These are phyloP conservation scores for Idaea straminata DNA, from an alignment of 2,888 invertebrate species.

Conservation along the genomic window DNA sequence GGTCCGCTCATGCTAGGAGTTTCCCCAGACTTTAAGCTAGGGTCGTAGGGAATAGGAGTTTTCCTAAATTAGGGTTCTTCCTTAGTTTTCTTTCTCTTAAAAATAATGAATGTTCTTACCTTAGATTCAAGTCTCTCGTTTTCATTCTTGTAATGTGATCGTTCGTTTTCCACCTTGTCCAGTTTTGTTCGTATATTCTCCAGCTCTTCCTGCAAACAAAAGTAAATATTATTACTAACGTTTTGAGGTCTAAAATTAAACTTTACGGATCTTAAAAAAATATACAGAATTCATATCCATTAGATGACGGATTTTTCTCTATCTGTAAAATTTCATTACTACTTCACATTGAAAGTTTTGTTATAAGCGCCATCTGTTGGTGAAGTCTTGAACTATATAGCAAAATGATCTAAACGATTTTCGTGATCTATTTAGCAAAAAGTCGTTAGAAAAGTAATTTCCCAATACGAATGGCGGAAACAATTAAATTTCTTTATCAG, in stretches of 20 bases:
- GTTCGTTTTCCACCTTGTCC: conserved; percentile 93
- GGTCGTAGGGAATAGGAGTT: background rate
- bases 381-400: background rate
- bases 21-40: too few relatives aligned
- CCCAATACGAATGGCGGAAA: background rate
- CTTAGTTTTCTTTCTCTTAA: background rate
- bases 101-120: conserved; percentile 78
- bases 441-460: background rate
- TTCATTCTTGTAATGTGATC: conserved; percentile 91
- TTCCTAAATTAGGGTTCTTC: background rate
- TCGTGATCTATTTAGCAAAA: background rate
- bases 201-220: conserved; percentile 88
- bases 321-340: background rate
- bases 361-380: background rate
- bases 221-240: conserved; percentile 16
- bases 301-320: too few relatives aligned
- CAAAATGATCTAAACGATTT: background rate
- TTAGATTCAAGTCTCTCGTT: conserved; percentile 94
- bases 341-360: background rate
- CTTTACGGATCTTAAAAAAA: background rate
- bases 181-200: conserved; percentile 89
- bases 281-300: background rate
- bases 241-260: background rate
- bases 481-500: background rate
- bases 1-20: too few relatives aligned